Percentiles rank a stretch among this genome's conserved stretches.
These are phyloP conservation scores for Leucoptera coffeella DNA, from an alignment of 2,888 invertebrate genomes.

Conservation along the genomic window DNA sequence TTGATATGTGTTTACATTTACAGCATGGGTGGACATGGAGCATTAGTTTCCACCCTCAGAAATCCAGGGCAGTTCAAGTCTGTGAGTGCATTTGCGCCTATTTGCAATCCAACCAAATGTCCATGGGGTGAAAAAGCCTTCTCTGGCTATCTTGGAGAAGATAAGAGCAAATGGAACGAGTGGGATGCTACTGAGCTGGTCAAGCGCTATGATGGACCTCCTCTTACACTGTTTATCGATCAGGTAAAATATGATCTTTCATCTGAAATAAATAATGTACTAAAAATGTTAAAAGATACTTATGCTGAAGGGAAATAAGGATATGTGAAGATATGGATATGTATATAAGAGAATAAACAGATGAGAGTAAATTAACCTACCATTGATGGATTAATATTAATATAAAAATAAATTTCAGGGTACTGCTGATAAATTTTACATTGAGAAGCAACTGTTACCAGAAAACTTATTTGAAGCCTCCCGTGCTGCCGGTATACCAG, in stretches of 20 bases:
- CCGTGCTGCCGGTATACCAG: constrained; percentile 61
- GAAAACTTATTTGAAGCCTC: constrained; percentile 75
- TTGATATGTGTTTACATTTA: constrained; percentile 16
- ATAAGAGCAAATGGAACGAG: constrained; percentile 65
- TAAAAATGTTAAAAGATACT: no score
- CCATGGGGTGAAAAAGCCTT: constrained; percentile 89
- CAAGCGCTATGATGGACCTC: constrained; percentile 76
- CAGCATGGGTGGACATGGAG: constrained; percentile 99
- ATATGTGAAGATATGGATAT: no score
- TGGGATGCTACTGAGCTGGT: constrained; percentile 89
- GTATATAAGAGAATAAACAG: no score
- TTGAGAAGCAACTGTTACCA: constrained; percentile 71
- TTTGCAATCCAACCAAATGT: constrained; percentile 78
- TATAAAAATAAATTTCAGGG: constrained; percentile 61
- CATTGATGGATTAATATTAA: no score
- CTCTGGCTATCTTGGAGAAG: constrained; percentile 68
- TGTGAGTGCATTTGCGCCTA: constrained; percentile 94
- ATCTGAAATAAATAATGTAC: no score
- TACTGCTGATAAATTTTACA: constrained; percentile 71
- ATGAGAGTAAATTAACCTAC: no score
- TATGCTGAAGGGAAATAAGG: no score
- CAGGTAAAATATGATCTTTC: no score
- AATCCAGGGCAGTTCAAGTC: constrained; percentile 84
- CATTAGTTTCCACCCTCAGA: constrained; percentile 81
- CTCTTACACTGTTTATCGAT: constrained; percentile 80